phyloP scores from a whole-genome alignment of 2,113 vertebrate genomes.

The Narcine bancroftii region DNA sequence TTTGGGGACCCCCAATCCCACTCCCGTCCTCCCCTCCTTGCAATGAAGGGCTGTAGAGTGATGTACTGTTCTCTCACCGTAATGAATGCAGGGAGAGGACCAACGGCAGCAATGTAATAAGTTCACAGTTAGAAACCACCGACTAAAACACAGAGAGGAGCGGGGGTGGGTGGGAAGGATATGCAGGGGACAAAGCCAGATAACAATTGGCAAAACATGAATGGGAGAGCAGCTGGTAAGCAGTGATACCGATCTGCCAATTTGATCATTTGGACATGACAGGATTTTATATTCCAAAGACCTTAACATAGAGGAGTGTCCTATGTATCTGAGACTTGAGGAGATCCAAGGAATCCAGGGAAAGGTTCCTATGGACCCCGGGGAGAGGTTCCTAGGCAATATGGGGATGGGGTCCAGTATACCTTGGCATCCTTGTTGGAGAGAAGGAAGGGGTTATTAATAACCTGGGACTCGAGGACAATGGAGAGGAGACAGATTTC shows the following conservation, averaged over 20 bases:
- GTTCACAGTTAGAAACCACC: background rate
- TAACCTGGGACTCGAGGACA: too few relatives aligned
- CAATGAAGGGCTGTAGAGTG: background rate
- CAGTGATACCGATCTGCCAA: too few relatives aligned
- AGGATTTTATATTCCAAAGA: background rate
- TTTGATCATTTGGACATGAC: background rate
- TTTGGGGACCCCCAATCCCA: background rate
- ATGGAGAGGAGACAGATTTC: background rate
- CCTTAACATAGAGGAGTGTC: background rate
- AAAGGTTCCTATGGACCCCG: background rate
- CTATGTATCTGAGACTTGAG: background rate
- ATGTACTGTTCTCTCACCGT: background rate
- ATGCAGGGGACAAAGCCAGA: background rate
- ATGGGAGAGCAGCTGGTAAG: background rate
- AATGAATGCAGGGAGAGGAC: too few relatives aligned
- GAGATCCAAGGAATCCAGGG: too few relatives aligned
- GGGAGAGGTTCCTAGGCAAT: background rate
- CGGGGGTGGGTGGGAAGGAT: background rate
- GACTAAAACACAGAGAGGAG: background rate
- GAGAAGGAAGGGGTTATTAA: background rate
- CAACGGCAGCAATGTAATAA: too few relatives aligned
- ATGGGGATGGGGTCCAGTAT: background rate
- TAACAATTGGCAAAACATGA: too few relatives aligned
- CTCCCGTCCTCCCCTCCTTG: background rate
- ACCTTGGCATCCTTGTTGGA: background rate